Evolutionary conservation across 64 coral and sea anemone genomes (phyloP), one percentile per base, ranked within the genome.

Genomic region (Stylophora pistillata): DNA sequence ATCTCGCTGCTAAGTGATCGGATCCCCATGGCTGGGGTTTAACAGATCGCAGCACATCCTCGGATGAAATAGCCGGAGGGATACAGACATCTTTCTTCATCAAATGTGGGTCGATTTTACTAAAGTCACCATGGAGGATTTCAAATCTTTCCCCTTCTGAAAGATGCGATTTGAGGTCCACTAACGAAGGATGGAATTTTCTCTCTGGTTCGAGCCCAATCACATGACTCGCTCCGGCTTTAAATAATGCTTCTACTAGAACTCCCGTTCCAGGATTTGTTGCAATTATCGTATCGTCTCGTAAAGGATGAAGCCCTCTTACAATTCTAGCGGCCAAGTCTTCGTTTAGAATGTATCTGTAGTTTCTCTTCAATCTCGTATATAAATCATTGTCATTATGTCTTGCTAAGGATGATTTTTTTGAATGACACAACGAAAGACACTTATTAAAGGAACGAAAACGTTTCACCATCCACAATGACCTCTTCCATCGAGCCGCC

Each of bases 171-270:
- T 94, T 78, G n/a, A 94, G 55, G 65, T 88, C 71, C 30, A 15
- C 56, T 30, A 98, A 81, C 30, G 33, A 64, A 15, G 88, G 30
- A 62, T 90, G 88, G 73, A 94, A 94, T 60, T 78, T 87, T 71
- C 86, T 91, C 66, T 98, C 85, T 29, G 91, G 95, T 91, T 98
- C 95, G 77, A 98, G 92, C 31, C 90, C 80, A 73, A 94, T 88
- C 61, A 98, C n/a, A 59, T 98, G 89, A 62, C 26, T 82, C 60
- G 89, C 88, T 32, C 92, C 91, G 55, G 78, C 70, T 78, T 91
- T 66, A 34, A 94, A 76, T 13, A 98, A 53, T 62, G 92, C 88
- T 69, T 65, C 81, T 17, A 85, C 84, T 33, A 94, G 75, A 9
- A 94, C 77, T 9, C 95, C 95, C 3, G 78, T 84, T 2, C 91